Evolutionary conservation across 2,113 vertebrate species (phyloP).

Genomic region (Carlito syrichta): DNA sequence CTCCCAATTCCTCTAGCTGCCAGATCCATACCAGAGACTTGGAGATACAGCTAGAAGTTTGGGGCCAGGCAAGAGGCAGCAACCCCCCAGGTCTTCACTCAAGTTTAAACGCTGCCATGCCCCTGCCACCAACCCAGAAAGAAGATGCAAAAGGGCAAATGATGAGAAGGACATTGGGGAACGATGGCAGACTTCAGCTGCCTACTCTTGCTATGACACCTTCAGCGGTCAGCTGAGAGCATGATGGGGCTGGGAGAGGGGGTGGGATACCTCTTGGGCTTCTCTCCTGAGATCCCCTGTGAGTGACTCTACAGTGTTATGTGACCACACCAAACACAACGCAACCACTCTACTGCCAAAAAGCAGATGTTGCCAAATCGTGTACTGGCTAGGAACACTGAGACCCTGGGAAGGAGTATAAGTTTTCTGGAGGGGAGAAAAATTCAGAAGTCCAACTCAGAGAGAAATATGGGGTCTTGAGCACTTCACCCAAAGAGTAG

Average conservation of each 20-base stretch:
- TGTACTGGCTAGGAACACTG: neutral
- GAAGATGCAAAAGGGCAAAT: rapidly evolving
- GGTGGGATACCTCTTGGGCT: neutral
- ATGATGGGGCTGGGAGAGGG: neutral
- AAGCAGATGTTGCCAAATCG: neutral
- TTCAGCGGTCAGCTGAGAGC: neutral
- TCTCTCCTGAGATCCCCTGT: neutral
- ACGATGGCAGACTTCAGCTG: too few species aligned
- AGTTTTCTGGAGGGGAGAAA: neutral
- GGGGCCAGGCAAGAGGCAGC: neutral
- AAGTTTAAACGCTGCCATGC: neutral
- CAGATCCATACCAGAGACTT: neutral
- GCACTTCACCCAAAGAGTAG: neutral
- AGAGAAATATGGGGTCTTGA: neutral
- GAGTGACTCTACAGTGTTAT: neutral
- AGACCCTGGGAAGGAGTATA: neutral
- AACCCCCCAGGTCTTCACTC: neutral
- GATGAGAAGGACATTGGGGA: neutral
- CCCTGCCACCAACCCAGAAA: neutral
- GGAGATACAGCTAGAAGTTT: neutral
- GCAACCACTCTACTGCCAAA: neutral
- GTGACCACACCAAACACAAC: neutral
- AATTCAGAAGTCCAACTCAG: neutral
- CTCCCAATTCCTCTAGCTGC: neutral
- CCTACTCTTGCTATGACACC: neutral